phyloP scores from a whole-genome alignment of 2,888 invertebrate genomes.

The Synergus japonicus region DNA sequence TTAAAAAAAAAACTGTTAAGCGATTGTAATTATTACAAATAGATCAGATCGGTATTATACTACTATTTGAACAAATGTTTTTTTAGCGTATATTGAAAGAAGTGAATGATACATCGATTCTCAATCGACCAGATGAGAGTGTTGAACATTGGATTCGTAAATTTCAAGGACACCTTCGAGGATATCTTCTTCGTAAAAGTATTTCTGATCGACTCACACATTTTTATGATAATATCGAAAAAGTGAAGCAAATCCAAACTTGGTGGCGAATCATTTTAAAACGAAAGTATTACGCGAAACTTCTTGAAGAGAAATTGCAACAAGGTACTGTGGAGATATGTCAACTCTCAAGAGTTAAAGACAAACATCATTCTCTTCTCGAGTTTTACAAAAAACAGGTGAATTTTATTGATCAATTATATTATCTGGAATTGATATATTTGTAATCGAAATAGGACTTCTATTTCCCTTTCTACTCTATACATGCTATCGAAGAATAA shows the following conservation, averaged over 20 bases:
- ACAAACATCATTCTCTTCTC: constrained; percentile 75
- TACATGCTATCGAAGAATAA: not conserved
- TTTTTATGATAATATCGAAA: constrained; percentile 77
- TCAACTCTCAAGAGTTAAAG: constrained; percentile 68
- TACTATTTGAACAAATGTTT: constrained; percentile 65
- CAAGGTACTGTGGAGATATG: constrained; percentile 78
- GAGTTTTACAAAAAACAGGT: constrained; percentile 80
- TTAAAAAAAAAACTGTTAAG: not conserved
- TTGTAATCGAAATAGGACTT: not conserved
- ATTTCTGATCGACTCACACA: constrained; percentile 76
- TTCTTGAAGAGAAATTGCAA: constrained; percentile 76
- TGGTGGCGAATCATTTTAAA: constrained; percentile 82
- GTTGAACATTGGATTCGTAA: constrained; percentile 74
- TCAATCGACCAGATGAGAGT: constrained; percentile 43
- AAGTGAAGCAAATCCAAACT: constrained; percentile 80
- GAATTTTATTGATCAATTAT: constrained; percentile 51
- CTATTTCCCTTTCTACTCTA: too few relatives aligned
- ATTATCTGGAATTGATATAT: not conserved
- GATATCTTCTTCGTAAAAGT: constrained; percentile 80
- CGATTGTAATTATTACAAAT: not conserved
- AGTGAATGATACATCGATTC: constrained; percentile 76
- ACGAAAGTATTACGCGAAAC: constrained; percentile 77
- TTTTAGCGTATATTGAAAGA: constrained; percentile 78
- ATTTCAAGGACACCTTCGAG: constrained; percentile 82
- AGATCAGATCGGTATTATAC: constrained; percentile 49